A percentile compares a stretch with the other conserved stretches of the same genome.
Evolutionary conservation across 2,888 invertebrate genomes (phyloP).

Genomic region (Hypsopygia costalis): DNA sequence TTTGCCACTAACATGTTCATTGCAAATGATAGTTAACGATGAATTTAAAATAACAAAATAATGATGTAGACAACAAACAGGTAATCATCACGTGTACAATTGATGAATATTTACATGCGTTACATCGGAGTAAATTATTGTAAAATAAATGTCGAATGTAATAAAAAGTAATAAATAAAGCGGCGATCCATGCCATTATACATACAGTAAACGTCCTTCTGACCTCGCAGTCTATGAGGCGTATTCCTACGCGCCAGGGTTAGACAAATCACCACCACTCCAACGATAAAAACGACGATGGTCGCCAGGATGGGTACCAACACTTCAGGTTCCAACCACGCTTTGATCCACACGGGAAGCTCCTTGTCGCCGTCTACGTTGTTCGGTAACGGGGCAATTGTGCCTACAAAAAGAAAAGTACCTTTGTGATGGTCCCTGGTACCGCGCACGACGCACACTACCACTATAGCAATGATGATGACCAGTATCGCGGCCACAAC

Average conservation of each 20-base stretch:
- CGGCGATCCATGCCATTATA: slow-evolving; percentile 68
- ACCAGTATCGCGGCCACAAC: slow-evolving; percentile 95
- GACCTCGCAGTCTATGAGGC: slow-evolving; percentile 91
- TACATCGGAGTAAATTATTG: not conserved
- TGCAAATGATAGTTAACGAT: slow-evolving; percentile 16
- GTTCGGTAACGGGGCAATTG: slow-evolving; percentile 88
- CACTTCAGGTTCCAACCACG: slow-evolving; percentile 94
- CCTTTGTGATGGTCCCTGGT: slow-evolving; percentile 92
- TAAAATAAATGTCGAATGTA: slow-evolving; percentile 4
- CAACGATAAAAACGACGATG: slow-evolving; percentile 93
- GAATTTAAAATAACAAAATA: slow-evolving; percentile 7
- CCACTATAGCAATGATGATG: slow-evolving; percentile 95
- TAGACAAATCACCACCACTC: slow-evolving; percentile 94
- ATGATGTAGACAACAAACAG: too few relatives aligned
- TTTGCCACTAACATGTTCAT: slow-evolving; percentile 10
- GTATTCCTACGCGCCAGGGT: slow-evolving; percentile 91
- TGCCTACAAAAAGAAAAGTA: slow-evolving; percentile 83
- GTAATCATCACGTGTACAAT: too few relatives aligned
- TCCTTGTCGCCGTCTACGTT: slow-evolving; percentile 77
- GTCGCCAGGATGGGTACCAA: slow-evolving; percentile 95
- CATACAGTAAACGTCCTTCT: slow-evolving; percentile 88
- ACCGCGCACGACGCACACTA: slow-evolving; percentile 94
- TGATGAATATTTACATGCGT: too few relatives aligned
- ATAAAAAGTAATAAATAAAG: slow-evolving; percentile 34
- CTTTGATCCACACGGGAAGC: slow-evolving; percentile 87